Conservation (phyloP, 37 sponge, comb jelly and placozoan species). For the Mnemiopsis leidyi region DNA sequence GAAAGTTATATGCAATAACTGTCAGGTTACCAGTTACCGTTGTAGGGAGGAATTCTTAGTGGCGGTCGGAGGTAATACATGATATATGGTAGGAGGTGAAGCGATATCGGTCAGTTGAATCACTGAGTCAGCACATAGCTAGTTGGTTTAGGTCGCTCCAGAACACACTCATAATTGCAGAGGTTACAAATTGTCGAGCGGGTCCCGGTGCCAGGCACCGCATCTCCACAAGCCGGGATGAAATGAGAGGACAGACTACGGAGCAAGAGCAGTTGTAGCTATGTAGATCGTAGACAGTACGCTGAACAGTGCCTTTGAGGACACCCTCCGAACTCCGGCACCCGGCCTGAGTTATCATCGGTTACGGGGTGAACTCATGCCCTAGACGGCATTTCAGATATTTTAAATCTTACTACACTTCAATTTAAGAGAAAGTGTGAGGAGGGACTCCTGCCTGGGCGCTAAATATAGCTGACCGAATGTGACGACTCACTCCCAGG, state of each 20-base stretch:
- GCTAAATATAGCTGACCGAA: neutral
- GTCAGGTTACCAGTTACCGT: no score
- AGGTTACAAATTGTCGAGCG: neutral
- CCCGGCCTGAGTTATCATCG: neutral
- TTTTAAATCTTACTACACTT: neutral
- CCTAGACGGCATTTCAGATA: neutral
- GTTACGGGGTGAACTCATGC: neutral
- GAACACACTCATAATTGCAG: neutral
- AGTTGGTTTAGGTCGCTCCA: neutral
- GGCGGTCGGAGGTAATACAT: neutral
- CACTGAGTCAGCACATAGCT: neutral
- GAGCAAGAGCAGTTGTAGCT: neutral
- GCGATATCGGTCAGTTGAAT: no score
- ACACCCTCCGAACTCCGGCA: neutral
- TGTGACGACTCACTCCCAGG: neutral
- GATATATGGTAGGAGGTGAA: neutral
- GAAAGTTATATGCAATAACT: no score
- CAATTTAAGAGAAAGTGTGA: neutral
- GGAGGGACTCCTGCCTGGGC: neutral
- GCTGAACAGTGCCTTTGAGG: neutral
- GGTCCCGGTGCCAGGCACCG: neutral
- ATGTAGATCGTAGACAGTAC: neutral
- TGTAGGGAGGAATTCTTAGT: no score
- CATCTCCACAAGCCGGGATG: neutral
- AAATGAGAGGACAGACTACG: neutral